Percentiles rank a stretch among this genome's conserved stretches.
phyloP scores from a whole-genome alignment of 2,113 vertebrate species.

The Arothron firmamentum region DNA sequence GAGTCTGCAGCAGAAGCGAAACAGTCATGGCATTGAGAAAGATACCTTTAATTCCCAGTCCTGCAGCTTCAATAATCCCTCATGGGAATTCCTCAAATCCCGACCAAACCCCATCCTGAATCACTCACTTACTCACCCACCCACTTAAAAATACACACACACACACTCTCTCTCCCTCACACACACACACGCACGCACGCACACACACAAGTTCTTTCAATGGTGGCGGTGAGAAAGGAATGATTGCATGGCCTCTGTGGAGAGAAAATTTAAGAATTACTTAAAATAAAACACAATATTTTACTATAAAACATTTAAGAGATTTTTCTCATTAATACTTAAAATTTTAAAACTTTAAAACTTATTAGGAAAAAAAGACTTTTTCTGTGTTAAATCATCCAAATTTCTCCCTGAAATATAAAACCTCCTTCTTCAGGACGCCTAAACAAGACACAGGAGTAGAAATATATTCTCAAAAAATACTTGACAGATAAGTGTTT shows the following conservation, averaged over 20 bases:
- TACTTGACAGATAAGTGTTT: too few relatives aligned
- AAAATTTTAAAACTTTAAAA: too few relatives aligned
- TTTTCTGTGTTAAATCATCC: neutral
- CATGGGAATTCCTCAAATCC: conserved; percentile 91
- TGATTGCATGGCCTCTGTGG: conserved; percentile 50
- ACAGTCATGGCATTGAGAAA: neutral
- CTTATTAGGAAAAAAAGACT: too few relatives aligned
- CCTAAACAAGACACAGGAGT: neutral
- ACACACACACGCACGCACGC: conserved; percentile 6
- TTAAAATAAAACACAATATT: neutral
- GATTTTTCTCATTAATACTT: neutral
- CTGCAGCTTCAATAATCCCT: conserved; percentile 94
- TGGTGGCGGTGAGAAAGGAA: conserved; percentile 7
- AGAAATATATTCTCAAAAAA: neutral
- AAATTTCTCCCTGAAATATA: neutral
- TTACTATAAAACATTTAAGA: neutral
- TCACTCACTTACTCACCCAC: neutral
- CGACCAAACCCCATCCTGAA: conserved; percentile 91
- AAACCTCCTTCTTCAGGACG: neutral
- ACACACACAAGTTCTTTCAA: conserved; percentile 18
- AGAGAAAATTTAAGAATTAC: neutral
- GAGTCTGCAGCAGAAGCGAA: too few relatives aligned
- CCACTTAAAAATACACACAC: neutral
- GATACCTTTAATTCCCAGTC: conserved; percentile 90
- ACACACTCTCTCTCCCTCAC: neutral